phyloP scores from a whole-genome alignment of 2,113 vertebrate genomes.

The Psilopsiagon aymara region DNA sequence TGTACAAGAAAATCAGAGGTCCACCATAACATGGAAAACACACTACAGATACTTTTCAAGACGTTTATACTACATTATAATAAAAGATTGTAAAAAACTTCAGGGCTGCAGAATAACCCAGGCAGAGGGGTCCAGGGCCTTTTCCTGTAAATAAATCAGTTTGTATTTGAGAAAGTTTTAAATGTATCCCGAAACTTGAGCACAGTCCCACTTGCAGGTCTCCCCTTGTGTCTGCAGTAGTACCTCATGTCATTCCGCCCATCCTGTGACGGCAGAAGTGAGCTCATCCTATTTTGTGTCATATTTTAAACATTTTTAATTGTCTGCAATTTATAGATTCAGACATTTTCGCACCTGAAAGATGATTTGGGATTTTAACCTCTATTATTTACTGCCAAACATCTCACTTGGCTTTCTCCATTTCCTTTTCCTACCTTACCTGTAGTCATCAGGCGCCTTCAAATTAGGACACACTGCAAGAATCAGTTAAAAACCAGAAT shows the following conservation, averaged over 20 bases:
- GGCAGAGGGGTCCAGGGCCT: background rate
- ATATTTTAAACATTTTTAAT: background rate
- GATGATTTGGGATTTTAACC: background rate
- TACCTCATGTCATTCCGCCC: background rate
- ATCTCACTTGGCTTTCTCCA: background rate
- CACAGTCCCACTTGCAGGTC: background rate
- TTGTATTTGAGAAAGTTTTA: background rate
- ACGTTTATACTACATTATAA: background rate
- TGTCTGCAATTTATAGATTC: background rate
- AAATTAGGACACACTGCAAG: fast-evolving
- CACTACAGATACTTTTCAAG: background rate
- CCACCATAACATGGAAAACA: background rate
- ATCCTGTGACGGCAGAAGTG: background rate
- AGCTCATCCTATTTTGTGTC: background rate
- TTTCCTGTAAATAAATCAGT: background rate
- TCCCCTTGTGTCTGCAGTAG: background rate
- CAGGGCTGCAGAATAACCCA: background rate
- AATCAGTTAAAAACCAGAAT: background rate
- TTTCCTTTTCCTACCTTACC: background rate
- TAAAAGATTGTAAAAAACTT: background rate
- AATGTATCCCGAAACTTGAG: background rate
- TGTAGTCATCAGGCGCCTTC: background rate
- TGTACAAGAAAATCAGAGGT: background rate
- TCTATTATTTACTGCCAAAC: background rate
- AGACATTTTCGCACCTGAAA: background rate